Evolutionary conservation across 1,140 invertebrate genomes (phyloP), one percentile per base, ranked within the genome.

Genomic region (Agrypnia vestita): DNA sequence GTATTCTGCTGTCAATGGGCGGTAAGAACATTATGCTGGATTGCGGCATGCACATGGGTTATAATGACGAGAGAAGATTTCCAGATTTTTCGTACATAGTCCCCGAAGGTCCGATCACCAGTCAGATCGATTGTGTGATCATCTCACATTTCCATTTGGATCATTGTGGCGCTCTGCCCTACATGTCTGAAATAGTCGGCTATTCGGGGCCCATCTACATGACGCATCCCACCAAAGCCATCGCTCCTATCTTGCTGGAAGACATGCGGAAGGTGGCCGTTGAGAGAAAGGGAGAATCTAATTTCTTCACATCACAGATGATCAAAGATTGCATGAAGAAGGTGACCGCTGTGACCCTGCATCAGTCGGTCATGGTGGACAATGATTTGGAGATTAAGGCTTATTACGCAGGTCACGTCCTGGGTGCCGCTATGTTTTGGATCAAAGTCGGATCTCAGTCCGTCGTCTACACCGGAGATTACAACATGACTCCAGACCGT

Each of bases 41-140:
- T 87, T 99, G 98, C 90, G 99, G 99, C 51, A 99, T 99, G 98
- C 99, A 99, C 86, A 99, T 99, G 99, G 99, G 98, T 7, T 99
- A 95, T 85, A 98, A 98, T 84, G 98, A 99, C 90, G 98, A 99
- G 90, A 91, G 98, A 84, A 92, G 98, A 81, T 99, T 99, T 89
- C 99, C 99, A 0, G 99, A 99, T 90, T 99, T 99, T 86, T 95
- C 96, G 0, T 98, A 97, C 85, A 98, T 99, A 76, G 93, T 94
- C 3, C 93, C 93, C 0, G 95, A 96, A 86, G 97, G 97, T 7
- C 94, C 95, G 0, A 92, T 99, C 12, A 99, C 96, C 13, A 95
- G 96, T 84, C 94, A 96, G 85, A 94, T 99, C 43, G 98, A 99
- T 87, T 99, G 98, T 90, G 97, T 99, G 15, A 99, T 99, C 53